Evolutionary conservation across 2,113 vertebrate species (phyloP).

Genomic region (Globicephala melas): DNA sequence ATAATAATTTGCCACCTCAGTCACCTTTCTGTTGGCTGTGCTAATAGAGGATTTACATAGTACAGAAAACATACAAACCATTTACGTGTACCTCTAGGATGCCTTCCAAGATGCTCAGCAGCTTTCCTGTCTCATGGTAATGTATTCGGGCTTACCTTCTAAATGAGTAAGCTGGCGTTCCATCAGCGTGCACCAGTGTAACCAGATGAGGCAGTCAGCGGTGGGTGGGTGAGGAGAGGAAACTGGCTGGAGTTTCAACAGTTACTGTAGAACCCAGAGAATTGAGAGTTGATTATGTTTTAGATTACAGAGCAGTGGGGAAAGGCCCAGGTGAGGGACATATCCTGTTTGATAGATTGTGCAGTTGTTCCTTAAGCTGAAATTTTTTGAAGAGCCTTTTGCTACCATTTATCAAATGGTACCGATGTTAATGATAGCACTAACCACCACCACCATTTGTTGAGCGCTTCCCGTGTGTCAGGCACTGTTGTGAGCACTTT

Average conservation of each 20-base stretch:
- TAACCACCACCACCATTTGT: background rate
- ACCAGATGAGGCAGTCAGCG: background rate
- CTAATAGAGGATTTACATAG: background rate
- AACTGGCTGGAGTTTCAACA: no score
- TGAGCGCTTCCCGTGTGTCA: background rate
- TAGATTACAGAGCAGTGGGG: background rate
- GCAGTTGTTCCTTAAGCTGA: background rate
- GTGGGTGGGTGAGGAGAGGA: background rate
- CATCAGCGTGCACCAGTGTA: rapidly evolving
- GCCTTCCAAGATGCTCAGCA: background rate
- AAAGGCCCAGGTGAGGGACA: background rate
- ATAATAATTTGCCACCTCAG: background rate
- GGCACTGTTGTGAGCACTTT: background rate
- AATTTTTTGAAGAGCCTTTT: background rate
- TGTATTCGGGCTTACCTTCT: background rate
- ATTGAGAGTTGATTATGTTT: background rate
- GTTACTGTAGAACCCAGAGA: background rate
- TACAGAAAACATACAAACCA: background rate
- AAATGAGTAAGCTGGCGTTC: background rate
- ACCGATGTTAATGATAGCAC: background rate
- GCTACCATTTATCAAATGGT: background rate
- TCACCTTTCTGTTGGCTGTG: background rate
- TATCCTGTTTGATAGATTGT: background rate
- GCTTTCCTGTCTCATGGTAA: background rate
- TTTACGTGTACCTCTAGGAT: background rate